Evolutionary conservation across 1,140 invertebrate genomes (phyloP).

Genomic region (Drosophila fuyamai): DNA sequence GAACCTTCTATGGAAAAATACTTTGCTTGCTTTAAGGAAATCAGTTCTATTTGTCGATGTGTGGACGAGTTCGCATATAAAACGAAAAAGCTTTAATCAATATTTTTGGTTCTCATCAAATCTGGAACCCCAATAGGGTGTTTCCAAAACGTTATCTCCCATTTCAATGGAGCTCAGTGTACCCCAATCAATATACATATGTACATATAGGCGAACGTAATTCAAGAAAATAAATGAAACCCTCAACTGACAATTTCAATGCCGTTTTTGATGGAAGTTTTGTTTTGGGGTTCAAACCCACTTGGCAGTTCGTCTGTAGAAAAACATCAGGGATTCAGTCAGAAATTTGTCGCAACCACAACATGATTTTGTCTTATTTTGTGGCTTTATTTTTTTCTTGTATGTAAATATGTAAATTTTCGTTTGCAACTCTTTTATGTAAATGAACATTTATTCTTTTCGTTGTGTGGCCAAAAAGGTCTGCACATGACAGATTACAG

Average conservation of each 20-base stretch:
- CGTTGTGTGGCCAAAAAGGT: slow-evolving; percentile 16
- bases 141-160: slow-evolving; percentile 10
- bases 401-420: slow-evolving; percentile 27
- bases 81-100: not conserved
- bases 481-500: slow-evolving; percentile 21
- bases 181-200: slow-evolving; percentile 3
- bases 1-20: no score
- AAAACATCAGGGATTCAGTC: slow-evolving; percentile 12
- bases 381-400: slow-evolving; percentile 15
- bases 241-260: slow-evolving; percentile 34
- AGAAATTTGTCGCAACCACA: slow-evolving; percentile 31
- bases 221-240: slow-evolving; percentile 7
- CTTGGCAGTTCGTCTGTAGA: slow-evolving; percentile 18
- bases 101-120: slow-evolving; percentile 5
- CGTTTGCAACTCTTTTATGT: slow-evolving; percentile 41
- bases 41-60: no score
- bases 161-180: not conserved
- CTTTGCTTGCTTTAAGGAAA: no score
- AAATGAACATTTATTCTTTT: slow-evolving; percentile 19
- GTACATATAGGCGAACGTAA: not conserved
- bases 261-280: slow-evolving; percentile 18
- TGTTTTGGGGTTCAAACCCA: slow-evolving; percentile 10
- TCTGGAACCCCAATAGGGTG: not conserved
- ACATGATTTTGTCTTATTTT: slow-evolving; percentile 20
- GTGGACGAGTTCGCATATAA: no score